A percentile compares a stretch with the other conserved stretches of the same genome.
These are phyloP conservation scores for Rhodeus uyekii DNA, from an alignment of 2,797 vertebrate genomes.

Conservation along the genomic window DNA sequence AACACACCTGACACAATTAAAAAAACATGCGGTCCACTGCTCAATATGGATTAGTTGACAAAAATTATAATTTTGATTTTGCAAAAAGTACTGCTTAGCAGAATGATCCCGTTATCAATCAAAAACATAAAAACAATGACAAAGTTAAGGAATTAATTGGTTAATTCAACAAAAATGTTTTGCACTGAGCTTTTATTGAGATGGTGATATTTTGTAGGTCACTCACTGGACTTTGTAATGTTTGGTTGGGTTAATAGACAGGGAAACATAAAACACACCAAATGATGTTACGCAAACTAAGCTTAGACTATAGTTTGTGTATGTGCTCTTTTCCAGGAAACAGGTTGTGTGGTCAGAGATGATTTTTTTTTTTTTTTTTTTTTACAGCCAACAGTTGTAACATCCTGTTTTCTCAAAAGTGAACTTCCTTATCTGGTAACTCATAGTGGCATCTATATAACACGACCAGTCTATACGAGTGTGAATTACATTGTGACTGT, in stretches of 20 bases:
- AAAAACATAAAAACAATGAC: not conserved
- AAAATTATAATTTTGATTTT: not conserved
- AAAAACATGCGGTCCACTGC: not conserved
- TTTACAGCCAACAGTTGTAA: not conserved
- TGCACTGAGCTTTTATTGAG: not conserved
- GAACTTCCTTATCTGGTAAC: not conserved
- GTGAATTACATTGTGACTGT: not conserved
- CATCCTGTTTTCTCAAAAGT: slow-evolving; percentile 13
- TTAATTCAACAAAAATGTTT: not conserved
- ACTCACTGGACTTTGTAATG: slow-evolving; percentile 22
- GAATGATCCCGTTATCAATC: not conserved
- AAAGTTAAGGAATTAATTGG: not conserved
- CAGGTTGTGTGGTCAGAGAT: not conserved
- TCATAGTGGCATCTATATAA: not conserved
- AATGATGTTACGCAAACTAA: slow-evolving; percentile 19
- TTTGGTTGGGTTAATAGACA: slow-evolving; percentile 11
- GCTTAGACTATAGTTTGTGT: slow-evolving; percentile 3
- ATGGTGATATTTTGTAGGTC: not conserved
- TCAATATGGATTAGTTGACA: not conserved
- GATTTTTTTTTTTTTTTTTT: too few species aligned
- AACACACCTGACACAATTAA: not conserved
- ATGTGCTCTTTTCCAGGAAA: not conserved
- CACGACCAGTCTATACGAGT: not conserved
- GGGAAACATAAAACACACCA: not conserved
- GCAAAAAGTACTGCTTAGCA: not conserved